These are phyloP conservation scores for Procambarus clarkii DNA, from an alignment of 1,140 invertebrate species.

Conservation along the genomic window DNA sequence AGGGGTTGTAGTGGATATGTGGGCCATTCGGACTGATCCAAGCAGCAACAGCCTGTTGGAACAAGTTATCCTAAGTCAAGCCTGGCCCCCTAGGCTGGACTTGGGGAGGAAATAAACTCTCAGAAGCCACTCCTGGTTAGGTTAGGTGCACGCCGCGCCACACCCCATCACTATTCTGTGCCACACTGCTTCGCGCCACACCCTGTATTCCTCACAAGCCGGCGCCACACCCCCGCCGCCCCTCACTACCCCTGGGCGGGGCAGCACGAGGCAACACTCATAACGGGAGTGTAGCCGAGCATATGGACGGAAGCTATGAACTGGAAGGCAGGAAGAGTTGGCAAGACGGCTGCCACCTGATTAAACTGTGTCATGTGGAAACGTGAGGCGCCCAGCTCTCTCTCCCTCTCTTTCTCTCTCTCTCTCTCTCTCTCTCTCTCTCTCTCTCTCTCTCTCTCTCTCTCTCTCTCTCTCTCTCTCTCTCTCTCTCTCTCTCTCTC, in stretches of 20 bases:
- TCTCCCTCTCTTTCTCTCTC: not conserved
- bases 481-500: not conserved
- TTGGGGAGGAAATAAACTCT: too few relatives aligned
- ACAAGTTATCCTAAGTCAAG: too few relatives aligned
- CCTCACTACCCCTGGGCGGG: too few relatives aligned
- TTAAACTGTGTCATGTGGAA: constrained; percentile 41
- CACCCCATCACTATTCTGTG: too few relatives aligned
- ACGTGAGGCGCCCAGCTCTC: not conserved
- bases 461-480: not conserved
- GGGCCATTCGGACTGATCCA: too few relatives aligned
- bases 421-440: not conserved
- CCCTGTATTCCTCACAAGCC: not conserved
- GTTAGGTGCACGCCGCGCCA: too few relatives aligned
- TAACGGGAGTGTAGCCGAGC: constrained; percentile 35
- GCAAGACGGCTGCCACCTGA: constrained; percentile 32
- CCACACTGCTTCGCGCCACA: too few relatives aligned
- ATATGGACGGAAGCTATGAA: constrained; percentile 18
- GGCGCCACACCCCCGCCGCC: not conserved
- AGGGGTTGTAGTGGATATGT: too few relatives aligned
- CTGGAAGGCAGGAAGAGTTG: constrained; percentile 42
- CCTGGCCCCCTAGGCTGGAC: too few relatives aligned
- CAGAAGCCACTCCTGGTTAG: too few relatives aligned
- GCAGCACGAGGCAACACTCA: not conserved
- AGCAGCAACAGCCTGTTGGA: too few relatives aligned
- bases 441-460: not conserved